Evolutionary conservation across 1,140 invertebrate species (phyloP), one percentile per base, ranked within the genome.

Genomic region (Thaumetopoea pityocampa): DNA sequence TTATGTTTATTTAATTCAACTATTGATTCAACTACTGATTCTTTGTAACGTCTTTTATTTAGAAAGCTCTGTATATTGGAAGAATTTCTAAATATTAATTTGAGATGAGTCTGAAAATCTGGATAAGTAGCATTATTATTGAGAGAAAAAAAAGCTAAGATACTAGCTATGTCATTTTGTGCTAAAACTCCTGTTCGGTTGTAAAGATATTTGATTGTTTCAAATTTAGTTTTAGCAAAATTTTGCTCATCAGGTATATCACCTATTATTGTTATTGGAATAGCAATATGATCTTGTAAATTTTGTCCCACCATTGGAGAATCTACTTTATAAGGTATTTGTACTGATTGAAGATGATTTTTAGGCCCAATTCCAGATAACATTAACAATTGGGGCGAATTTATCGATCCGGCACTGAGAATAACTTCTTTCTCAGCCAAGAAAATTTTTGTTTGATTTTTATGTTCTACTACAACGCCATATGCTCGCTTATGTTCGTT

Each of bases 291-390:
- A 57, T 91, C 89, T 54, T 90, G 88, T 1, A 94, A 85, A 73
- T 94, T 92, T 34, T 88, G 63, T 1, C 93, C 93, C 1, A 94
- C 92, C 14, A 89, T 50, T 0, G 89, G 87, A 2, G 91, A 79
- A 61, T 93, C 87, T 15, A 79, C 42, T n/a, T 87, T 60, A 0
- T 87, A 59, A 0, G 58, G 19, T 9, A 92, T 87, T n/a, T 78
- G 73, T 3, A 82, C 51, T 15, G 68, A 56, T 47, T 56, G 4
- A 10, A 84, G 52, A 44, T 84, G 65, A 12, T 60, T 28, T 67
- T 72, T 50, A 55, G 70, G 61, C 55, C 87, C 72, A 34, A 85
- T 40, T 51, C 85, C 60, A 53, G 87, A 72, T 44, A 85, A 41
- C 71, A 84, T 77, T 44, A 83, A 65, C 41, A 82, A 7, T 46